A percentile compares a stretch with the other conserved stretches of the same genome.
These are phyloP conservation scores for Potorous gilbertii DNA, from an alignment of 2,797 vertebrate genomes.

Conservation along the genomic window DNA sequence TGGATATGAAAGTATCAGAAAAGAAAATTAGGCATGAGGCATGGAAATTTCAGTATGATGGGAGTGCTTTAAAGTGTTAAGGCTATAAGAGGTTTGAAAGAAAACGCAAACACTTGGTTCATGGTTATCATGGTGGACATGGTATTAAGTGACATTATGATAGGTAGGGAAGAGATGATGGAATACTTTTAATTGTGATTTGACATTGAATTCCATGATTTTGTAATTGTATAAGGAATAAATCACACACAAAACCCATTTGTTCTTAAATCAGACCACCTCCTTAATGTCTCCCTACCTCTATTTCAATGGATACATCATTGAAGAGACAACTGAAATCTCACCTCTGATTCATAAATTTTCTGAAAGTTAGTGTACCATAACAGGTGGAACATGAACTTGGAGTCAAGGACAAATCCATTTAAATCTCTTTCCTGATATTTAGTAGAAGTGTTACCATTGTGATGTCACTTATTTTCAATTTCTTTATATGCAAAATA, in stretches of 20 bases:
- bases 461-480: neutral
- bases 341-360: neutral
- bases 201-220: neutral
- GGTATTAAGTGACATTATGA: neutral
- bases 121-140: neutral
- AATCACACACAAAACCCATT: neutral
- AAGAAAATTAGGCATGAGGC: no score
- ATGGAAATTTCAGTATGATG: neutral
- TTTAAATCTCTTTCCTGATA: neutral
- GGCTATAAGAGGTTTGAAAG: neutral
- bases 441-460: neutral
- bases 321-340: neutral
- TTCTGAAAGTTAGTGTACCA: neutral
- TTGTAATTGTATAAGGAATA: neutral
- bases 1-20: no score
- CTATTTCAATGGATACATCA: neutral
- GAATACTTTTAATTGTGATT: neutral
- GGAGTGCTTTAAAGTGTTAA: neutral
- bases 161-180: neutral
- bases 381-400: neutral
- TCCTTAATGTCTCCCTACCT: neutral
- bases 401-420: neutral
- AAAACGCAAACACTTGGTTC: neutral
- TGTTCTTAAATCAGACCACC: neutral
- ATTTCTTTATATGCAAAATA: neutral